Evolutionary conservation across 1,140 invertebrate species (phyloP).

Genomic region (Aporrectodea caliginosa): DNA sequence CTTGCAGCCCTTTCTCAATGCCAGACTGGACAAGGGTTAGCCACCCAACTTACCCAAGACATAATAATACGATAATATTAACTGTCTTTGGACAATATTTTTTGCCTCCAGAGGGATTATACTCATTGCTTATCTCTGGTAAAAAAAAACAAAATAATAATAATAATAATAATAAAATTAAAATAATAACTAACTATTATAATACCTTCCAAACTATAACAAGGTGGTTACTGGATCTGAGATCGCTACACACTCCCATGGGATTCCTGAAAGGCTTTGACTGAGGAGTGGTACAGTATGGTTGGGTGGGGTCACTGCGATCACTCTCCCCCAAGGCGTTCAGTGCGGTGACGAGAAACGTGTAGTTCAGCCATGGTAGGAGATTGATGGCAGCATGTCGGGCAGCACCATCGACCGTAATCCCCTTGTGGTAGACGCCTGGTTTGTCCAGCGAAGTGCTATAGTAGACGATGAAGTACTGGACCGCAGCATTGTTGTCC

Average conservation of each 20-base stretch:
- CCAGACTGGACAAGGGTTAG: no score
- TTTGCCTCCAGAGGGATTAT: no score
- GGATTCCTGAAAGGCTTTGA: constrained; percentile 92
- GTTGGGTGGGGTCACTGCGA: constrained; percentile 74
- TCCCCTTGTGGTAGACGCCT: constrained; percentile 58
- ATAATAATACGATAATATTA: no score
- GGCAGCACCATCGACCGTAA: neutral
- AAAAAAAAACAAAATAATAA: constrained; percentile 9
- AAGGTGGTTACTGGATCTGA: constrained; percentile 79
- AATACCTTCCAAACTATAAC: constrained; percentile 86
- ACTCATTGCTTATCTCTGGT: no score
- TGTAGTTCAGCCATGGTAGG: constrained; percentile 88
- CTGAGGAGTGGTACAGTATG: constrained; percentile 76
- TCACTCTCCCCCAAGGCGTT: constrained; percentile 90
- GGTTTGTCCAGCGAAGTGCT: constrained; percentile 86
- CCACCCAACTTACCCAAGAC: no score
- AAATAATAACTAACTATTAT: neutral
- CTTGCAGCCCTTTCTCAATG: no score
- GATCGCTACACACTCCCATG: constrained; percentile 83
- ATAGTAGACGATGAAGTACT: constrained; percentile 84
- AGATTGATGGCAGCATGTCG: neutral
- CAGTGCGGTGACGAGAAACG: constrained; percentile 85
- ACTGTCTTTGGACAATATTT: no score
- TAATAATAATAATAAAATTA: neutral
- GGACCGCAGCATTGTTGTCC: constrained; percentile 86